Conservation (phyloP, 2,797 vertebrate species). For the Bradypodion ventrale region DNA sequence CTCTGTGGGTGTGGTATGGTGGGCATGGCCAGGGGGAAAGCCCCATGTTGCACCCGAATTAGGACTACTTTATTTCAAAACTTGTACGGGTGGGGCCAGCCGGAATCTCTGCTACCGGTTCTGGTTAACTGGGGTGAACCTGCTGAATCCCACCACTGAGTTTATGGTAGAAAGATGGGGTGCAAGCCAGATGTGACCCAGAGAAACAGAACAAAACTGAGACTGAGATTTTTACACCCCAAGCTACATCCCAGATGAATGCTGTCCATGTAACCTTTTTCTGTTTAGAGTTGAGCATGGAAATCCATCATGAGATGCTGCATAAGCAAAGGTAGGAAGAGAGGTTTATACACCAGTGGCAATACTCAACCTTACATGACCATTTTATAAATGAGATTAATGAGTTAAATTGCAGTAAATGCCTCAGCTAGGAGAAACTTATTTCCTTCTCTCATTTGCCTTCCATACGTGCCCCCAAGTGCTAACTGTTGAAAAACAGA, state of each 20-base stretch:
- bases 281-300: neutral
- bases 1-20: too few species aligned
- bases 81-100: too few species aligned
- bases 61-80: too few species aligned
- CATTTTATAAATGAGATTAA: constrained; percentile 73
- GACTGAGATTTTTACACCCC: too few species aligned
- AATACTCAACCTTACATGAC: constrained; percentile 33
- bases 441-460: constrained; percentile 68
- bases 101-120: too few species aligned
- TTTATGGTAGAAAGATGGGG: too few species aligned
- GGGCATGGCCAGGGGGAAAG: too few species aligned
- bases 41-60: too few species aligned
- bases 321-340: constrained; percentile 42
- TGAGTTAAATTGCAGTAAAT: constrained; percentile 69
- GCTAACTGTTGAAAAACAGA: constrained; percentile 60
- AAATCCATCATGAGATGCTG: constrained; percentile 17
- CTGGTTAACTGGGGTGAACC: too few species aligned
- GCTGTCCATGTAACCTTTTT: neutral
- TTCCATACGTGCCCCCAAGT: constrained; percentile 62
- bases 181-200: too few species aligned
- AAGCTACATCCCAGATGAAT: neutral
- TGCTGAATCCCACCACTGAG: too few species aligned
- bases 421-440: constrained; percentile 65
- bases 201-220: too few species aligned
- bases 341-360: constrained; percentile 22